Evolutionary conservation across 2,113 vertebrate genomes (phyloP).

Genomic region (Peromyscus maniculatus): DNA sequence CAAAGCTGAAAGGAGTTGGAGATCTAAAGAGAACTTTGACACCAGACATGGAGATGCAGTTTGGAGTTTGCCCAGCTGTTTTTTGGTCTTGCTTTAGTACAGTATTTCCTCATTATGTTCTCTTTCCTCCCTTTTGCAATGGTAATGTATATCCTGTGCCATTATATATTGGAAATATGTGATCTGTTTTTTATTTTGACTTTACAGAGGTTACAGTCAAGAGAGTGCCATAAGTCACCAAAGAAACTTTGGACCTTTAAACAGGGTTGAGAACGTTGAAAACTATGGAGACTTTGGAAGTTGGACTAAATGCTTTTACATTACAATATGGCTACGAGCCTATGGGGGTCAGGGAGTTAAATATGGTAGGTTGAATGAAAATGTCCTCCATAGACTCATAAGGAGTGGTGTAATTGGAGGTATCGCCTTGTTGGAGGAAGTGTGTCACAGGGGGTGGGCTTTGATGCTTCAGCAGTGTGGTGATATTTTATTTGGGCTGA

Average conservation of each 20-base stretch:
- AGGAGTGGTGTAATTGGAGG: background rate
- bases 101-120: background rate
- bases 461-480: background rate
- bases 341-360: background rate
- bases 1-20: background rate
- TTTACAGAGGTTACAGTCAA: background rate
- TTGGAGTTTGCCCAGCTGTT: background rate
- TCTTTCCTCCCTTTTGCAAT: background rate
- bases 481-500: no score
- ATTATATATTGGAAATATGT: background rate
- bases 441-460: background rate
- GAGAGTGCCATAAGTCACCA: background rate
- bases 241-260: background rate
- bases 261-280: background rate
- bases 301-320: background rate
- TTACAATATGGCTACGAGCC: background rate
- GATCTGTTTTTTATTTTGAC: background rate
- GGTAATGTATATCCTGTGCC: background rate
- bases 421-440: background rate
- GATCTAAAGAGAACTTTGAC: background rate
- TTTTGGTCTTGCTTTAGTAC: background rate
- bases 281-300: background rate
- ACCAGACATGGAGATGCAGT: background rate
- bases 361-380: background rate
- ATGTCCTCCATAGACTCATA: background rate